Evolutionary conservation across 2,888 invertebrate species (phyloP).

Genomic region (Orthosia gracilis): DNA sequence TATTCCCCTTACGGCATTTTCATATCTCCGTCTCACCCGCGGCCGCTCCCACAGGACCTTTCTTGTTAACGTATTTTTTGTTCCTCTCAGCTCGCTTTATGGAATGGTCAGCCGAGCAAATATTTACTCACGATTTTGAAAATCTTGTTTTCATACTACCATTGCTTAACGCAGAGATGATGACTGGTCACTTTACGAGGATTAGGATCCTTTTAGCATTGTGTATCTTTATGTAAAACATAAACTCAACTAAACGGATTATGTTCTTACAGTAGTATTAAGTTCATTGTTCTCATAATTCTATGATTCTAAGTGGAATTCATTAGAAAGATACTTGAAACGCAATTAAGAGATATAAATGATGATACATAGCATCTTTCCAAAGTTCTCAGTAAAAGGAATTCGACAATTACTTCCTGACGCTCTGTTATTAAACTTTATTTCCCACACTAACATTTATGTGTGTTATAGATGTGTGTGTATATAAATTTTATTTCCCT

Average conservation of each 20-base stretch:
- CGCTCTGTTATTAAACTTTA: constrained; percentile 56
- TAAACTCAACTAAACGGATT: constrained; percentile 35
- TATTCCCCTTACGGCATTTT: constrained; percentile 67
- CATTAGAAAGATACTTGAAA: constrained; percentile 29
- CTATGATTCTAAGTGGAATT: constrained; percentile 14
- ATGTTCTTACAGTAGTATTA: constrained; percentile 11
- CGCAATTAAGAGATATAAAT: constrained; percentile 43
- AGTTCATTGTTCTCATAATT: constrained; percentile 28
- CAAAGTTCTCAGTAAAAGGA: constrained; percentile 46
- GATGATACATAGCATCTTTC: constrained; percentile 25
- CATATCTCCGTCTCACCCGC: constrained; percentile 77
- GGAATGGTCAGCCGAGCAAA: constrained; percentile 89
- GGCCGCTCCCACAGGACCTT: constrained; percentile 91
- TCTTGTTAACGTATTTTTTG: constrained; percentile 90
- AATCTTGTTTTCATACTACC: constrained; percentile 88
- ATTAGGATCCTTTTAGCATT: constrained; percentile 53
- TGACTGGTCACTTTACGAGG: constrained; percentile 78
- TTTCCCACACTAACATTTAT: constrained; percentile 57
- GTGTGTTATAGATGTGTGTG: constrained; percentile 57
- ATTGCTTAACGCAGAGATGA: constrained; percentile 78
- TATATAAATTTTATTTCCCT: constrained; percentile 69
- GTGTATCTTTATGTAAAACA: constrained; percentile 55
- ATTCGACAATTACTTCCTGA: constrained; percentile 55
- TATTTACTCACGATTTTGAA: constrained; percentile 91
- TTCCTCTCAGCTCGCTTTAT: constrained; percentile 86